phyloP scores from a whole-genome alignment of 2,797 vertebrate genomes.

The Salmo trutta region DNA sequence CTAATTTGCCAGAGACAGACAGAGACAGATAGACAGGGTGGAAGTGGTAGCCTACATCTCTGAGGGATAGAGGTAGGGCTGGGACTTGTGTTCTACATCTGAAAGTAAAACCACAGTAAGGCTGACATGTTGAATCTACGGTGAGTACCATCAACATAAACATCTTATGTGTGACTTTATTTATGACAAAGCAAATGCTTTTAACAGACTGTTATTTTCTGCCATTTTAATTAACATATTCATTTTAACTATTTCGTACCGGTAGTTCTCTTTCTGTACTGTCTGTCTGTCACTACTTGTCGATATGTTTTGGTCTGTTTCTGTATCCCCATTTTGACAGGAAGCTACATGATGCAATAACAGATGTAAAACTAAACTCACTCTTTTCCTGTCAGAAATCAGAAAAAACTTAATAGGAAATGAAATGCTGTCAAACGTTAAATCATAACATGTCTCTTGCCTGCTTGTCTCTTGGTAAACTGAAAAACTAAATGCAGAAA shows the following conservation, averaged over 20 bases:
- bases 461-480: conserved; percentile 27
- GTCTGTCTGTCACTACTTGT: background rate
- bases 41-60: conserved; percentile 24
- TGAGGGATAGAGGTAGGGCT: conserved; percentile 15
- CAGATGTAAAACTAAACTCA: conserved; percentile 44
- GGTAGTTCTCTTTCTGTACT: background rate
- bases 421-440: conserved; percentile 10
- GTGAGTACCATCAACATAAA: conserved; percentile 6
- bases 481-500: background rate
- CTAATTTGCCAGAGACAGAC: background rate
- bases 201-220: background rate
- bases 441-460: conserved; percentile 12
- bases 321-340: conserved; percentile 65
- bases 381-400: conserved; percentile 39
- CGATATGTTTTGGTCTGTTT: conserved; percentile 21
- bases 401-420: conserved; percentile 22
- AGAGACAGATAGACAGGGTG: background rate
- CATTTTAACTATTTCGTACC: background rate
- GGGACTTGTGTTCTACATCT: conserved; percentile 33
- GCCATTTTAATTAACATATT: background rate
- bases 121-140: conserved; percentile 30
- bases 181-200: background rate
- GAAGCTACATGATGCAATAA: conserved; percentile 62
- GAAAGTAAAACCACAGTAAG: conserved; percentile 66
- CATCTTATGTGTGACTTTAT: conserved; percentile 11